Conservation (phyloP, 1,140 invertebrate genomes). For the Drosophila pseudoobscura region DNA sequence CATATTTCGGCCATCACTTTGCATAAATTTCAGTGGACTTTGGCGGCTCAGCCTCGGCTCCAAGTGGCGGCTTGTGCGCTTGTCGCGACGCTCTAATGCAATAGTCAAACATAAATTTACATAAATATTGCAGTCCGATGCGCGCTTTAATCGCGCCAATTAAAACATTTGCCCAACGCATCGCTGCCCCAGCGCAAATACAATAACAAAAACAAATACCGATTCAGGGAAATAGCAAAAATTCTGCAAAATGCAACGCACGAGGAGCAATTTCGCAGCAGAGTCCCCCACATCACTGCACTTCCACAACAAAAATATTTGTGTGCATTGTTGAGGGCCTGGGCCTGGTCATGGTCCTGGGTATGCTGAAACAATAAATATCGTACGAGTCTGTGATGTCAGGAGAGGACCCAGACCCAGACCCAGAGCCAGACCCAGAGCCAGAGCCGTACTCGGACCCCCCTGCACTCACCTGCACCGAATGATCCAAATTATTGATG, state of each 20-base stretch:
- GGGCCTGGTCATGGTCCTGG: neutral
- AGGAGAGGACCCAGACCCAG: neutral
- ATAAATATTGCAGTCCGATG: conserved; percentile 45
- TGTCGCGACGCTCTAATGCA: conserved; percentile 39
- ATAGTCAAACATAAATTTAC: conserved; percentile 54
- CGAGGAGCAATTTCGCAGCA: conserved; percentile 26
- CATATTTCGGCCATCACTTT: conserved; percentile 39
- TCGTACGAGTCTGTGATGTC: conserved; percentile 12
- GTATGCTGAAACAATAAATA: conserved; percentile 54
- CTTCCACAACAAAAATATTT: conserved; percentile 31
- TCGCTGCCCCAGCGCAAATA: conserved; percentile 42
- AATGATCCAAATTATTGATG: conserved; percentile 95
- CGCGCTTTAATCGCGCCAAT: conserved; percentile 56
- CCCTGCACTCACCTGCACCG: conserved; percentile 88
- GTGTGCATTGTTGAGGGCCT: conserved; percentile 53
- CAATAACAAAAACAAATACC: conserved; percentile 28
- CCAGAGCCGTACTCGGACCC: neutral
- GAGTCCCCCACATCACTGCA: neutral
- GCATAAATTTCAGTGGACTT: conserved; percentile 47
- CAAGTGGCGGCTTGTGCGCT: no score
- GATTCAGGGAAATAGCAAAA: conserved; percentile 32
- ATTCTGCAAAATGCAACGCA: conserved; percentile 30
- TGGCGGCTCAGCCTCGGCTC: neutral
- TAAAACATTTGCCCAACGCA: conserved; percentile 59
- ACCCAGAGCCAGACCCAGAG: no score